Base-by-base conservation (phyloP, 2,113 vertebrate genomes). In the Calonectris borealis region DNA sequence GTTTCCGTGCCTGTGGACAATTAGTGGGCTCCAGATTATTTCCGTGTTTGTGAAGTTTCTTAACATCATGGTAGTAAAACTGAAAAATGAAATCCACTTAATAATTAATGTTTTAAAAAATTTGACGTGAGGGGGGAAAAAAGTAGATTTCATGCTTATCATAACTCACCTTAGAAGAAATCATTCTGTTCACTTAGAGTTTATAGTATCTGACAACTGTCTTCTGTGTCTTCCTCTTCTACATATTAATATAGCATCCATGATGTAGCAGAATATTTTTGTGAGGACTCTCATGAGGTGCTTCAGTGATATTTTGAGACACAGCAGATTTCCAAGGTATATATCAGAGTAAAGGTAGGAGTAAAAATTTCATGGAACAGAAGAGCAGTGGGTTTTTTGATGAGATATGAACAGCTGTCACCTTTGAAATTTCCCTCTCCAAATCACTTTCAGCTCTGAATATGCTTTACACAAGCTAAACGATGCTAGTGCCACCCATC, bases 361-460 rank as follows among this genome's bases (percentile, higher is more conserved):
- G 86, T 96, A 88, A 96, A 96, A 92, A 89, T 93, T 90, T 94
- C 48, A 89, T 89, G 80, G 66, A 96, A 83, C 77, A 95, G 93
- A 91, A 95, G 78, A 96, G 60, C 58, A 81, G 66, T 94, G 91
- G 58, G 88, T 49, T n/a, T 94, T 97, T 97, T 97, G 29, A 96
- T 97, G 96, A 96, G 73, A 94, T 92, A 96, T 91, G 95, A 98
- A 95, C 92, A 97, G 91, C 90, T 96, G 95, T 90, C 97, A 96
- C 95, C 94, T 97, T 94, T 89, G 80, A 97, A 97, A 96, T 96
- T 93, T 97, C 83, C 61, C 75, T 96, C 90, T 94, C 91, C 93
- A 92, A 97, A 95, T 94, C 94, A 96, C 88, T 96, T 94, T 95
- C 60, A 83, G 72, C 85, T 98, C 88, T 93, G 93, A 96, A 88